These are phyloP conservation scores for Reticulitermes lucifugus DNA, from an alignment of 2,888 invertebrate species.

Conservation along the genomic window DNA sequence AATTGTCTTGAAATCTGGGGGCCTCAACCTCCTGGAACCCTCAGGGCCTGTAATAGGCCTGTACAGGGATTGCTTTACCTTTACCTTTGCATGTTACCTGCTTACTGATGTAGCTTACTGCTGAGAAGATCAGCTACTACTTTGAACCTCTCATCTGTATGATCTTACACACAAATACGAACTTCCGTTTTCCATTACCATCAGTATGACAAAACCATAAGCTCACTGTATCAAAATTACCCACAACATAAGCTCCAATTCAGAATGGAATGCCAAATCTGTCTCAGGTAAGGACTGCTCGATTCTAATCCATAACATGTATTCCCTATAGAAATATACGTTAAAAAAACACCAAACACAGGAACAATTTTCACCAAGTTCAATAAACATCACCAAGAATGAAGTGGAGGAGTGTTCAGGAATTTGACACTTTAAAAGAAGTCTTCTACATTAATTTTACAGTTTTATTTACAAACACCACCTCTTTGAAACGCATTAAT, in stretches of 20 bases:
- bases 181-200: neutral
- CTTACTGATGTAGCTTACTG: no score
- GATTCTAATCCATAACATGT: neutral
- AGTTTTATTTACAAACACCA: constrained; percentile 60
- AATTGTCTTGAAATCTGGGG: no score
- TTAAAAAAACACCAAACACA: neutral
- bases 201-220: neutral
- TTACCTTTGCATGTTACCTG: no score
- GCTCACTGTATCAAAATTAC: neutral
- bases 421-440: constrained; percentile 31
- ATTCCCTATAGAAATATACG: neutral
- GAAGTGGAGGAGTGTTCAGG: constrained; percentile 13
- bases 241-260: neutral
- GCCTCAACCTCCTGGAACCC: no score
- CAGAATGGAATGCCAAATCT: neutral
- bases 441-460: constrained; percentile 55
- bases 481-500: constrained; percentile 55
- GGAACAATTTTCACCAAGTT: neutral
- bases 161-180: no score
- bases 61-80: no score
- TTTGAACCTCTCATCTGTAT: no score
- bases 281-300: neutral
- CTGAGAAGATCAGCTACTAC: no score
- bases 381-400: neutral
- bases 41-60: no score